Conservation (phyloP, 2,888 invertebrate species). For the Spilarctia lutea region DNA sequence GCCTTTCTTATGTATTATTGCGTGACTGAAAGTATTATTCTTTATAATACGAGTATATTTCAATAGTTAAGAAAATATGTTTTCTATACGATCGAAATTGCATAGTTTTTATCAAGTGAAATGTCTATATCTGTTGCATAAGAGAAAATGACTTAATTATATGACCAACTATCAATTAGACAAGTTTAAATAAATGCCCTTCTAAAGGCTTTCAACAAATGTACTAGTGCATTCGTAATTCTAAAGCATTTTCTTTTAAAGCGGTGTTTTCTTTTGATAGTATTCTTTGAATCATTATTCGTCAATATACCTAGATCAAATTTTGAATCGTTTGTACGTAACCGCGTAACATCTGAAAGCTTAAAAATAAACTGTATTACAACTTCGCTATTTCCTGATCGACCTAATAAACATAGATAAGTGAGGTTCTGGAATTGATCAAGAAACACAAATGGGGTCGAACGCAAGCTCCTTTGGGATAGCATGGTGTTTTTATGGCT, state of each 20-base stretch:
- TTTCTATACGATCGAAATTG: background rate
- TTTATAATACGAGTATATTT: too few relatives aligned
- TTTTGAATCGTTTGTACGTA: conserved; percentile 44
- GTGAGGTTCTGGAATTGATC: conserved; percentile 77
- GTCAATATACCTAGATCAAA: conserved; percentile 51
- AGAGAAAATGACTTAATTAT: background rate
- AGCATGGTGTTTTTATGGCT: conserved; percentile 61
- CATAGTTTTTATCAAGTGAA: conserved; percentile 3
- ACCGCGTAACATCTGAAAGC: conserved; percentile 47
- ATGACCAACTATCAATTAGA: background rate
- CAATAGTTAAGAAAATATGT: conserved; percentile 10
- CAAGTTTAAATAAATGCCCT: conserved; percentile 30
- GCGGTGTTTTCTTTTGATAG: conserved; percentile 31
- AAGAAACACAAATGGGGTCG: conserved; percentile 69
- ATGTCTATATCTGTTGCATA: background rate
- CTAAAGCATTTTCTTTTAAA: conserved; percentile 19
- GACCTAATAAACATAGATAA: conserved; percentile 75
- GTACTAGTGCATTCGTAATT: conserved; percentile 21
- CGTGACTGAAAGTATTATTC: conserved; percentile 61
- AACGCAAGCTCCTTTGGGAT: conserved; percentile 52
- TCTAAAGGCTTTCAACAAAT: conserved; percentile 30
- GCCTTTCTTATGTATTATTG: conserved; percentile 53
- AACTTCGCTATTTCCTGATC: conserved; percentile 76
- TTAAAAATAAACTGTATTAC: conserved; percentile 72
- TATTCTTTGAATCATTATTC: conserved; percentile 54